phyloP scores from a whole-genome alignment of 2,797 vertebrate genomes.

The Enteromius paludinosus region DNA sequence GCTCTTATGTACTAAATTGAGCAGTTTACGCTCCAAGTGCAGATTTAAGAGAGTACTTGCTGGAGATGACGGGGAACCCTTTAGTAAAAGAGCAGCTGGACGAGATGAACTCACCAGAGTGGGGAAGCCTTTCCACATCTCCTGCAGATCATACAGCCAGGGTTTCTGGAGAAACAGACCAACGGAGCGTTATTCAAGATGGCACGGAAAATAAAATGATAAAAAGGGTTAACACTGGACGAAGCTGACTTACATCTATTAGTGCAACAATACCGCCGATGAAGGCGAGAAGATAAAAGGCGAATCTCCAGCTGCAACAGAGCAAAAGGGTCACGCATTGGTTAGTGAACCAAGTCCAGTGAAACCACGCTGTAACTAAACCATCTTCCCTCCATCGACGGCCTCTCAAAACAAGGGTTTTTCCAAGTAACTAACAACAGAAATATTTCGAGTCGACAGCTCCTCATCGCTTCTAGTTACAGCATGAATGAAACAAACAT shows the following conservation, averaged over 20 bases:
- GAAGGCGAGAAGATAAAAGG: constrained; percentile 96
- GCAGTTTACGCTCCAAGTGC: neutral
- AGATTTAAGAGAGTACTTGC: neutral
- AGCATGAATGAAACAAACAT: neutral
- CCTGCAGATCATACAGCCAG: constrained; percentile 90
- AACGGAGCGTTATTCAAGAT: neutral
- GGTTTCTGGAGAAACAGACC: constrained; percentile 81
- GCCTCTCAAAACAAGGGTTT: no score
- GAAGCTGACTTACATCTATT: constrained; percentile 87
- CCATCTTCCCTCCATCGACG: no score
- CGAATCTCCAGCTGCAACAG: constrained; percentile 94
- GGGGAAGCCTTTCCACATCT: constrained; percentile 94
- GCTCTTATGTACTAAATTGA: neutral
- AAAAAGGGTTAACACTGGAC: neutral
- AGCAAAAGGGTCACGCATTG: constrained; percentile 62
- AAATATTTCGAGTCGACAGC: no score
- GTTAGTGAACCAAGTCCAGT: neutral
- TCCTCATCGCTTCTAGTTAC: neutral
- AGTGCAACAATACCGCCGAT: constrained; percentile 91
- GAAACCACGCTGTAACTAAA: neutral
- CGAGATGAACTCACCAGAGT: constrained; percentile 80
- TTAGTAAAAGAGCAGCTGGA: neutral
- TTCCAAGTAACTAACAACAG: no score
- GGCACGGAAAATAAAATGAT: rapidly evolving
- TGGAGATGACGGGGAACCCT: neutral